phyloP scores from a whole-genome alignment of 2,797 vertebrate genomes.

The Mionectes olivaceus region DNA sequence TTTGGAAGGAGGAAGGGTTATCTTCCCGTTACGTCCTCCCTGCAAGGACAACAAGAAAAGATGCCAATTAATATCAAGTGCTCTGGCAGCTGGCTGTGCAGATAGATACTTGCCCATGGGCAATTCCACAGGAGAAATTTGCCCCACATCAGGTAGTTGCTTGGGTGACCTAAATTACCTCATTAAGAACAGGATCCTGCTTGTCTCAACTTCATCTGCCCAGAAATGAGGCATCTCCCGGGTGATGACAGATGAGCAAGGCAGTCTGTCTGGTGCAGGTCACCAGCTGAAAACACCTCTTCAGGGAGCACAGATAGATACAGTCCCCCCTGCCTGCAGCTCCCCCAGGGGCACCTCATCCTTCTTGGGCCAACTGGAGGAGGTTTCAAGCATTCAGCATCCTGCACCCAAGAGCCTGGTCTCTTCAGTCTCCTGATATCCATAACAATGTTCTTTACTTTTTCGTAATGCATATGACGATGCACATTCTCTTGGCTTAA shows the following conservation, averaged over 20 bases:
- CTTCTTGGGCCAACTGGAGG: accelerated
- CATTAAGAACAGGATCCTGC: slow-evolving; percentile 59
- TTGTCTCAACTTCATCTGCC: slow-evolving; percentile 26
- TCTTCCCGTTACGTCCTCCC: not conserved
- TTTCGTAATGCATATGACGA: not conserved
- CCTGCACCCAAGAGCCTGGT: not conserved
- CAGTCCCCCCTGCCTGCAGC: not conserved
- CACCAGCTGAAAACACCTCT: not conserved
- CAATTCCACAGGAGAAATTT: not conserved
- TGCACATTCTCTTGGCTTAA: not conserved
- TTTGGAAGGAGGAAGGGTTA: not conserved
- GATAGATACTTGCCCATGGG: not conserved
- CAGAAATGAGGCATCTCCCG: slow-evolving; percentile 15
- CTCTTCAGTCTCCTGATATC: not conserved
- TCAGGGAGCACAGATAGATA: not conserved
- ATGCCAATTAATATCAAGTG: not conserved
- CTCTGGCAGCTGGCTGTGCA: not conserved
- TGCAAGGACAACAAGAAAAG: not conserved
- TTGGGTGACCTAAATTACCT: slow-evolving; percentile 62
- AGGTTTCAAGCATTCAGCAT: not conserved
- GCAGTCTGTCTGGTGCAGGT: not conserved
- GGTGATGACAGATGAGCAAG: not conserved
- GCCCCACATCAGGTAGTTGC: slow-evolving; percentile 18
- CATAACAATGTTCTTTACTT: not conserved
- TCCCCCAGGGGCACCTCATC: not conserved